Evolutionary conservation across 2,888 invertebrate species (phyloP), one percentile per base, ranked within the genome.

Genomic region (Gisinianus flammeolus): DNA sequence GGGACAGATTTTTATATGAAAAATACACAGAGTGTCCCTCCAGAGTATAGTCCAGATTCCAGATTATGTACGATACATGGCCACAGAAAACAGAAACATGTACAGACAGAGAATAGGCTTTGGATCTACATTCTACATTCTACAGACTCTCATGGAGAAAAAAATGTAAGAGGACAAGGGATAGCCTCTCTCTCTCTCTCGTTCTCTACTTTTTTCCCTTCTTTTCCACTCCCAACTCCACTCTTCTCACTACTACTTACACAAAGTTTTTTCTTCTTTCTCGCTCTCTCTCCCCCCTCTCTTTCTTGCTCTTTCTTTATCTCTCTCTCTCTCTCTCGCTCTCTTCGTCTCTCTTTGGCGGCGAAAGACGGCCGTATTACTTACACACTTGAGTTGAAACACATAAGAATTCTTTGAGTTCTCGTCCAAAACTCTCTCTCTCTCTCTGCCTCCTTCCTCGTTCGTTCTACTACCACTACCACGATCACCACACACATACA

Each of bases 341-440:
- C 28, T 16, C 28, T 30, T 24, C 66, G 4, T 28, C 24, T 24
- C 22, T 67, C 26, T 35, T 19, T 30, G 31, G 72, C 58, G 58
- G 56, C 54, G 12, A 58, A 56, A 72, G 33, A 35, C 31, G 58
- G 72, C 58, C 72, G 56, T 72, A 72, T 72, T 72, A 72, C 72
- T 72, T 72, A 72, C 72, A 72, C 72, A 72, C 72, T 72, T 72
- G 28, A 58, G 30, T 58, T 72, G 72, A 72, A 72, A 72, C 72
- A 72, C 58, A 72, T n/a, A 58, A 31, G 33, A 31, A 56, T 72
- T 72, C 62, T 72, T 72, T 35, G 31, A 67, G 31, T 30, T 31
- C 26, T 67, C 22, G 67, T 30, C 19, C 67, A 31, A 16, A 30
- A 10, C 33, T n/a, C 67, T 67, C 67, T 67, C 16, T 24, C 67